Evolutionary conservation across 2,888 invertebrate genomes (phyloP), one percentile per base, ranked within the genome.

Genomic region (Ectemnius continuus): DNA sequence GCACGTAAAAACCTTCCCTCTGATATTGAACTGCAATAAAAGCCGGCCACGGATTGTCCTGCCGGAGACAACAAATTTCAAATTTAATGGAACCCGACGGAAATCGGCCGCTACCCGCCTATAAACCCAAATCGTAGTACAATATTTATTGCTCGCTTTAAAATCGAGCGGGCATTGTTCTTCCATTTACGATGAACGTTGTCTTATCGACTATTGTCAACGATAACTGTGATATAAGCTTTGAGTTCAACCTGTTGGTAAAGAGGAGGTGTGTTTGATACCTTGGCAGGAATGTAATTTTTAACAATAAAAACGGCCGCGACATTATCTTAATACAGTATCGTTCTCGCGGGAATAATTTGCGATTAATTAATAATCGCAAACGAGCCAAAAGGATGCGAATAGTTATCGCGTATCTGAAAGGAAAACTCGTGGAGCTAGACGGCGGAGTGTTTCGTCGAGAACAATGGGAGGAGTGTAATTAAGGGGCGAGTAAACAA

Each of bases 391-490:
- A 23, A 23, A 23, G 23, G 23, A 23, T 23, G 23, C 23, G 23
- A 23, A 23, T 23, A 23, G 2, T 23, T 23, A 23, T 23, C 2
- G 23, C 23, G 23, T 23, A 23, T 23, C 23, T 23, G 23, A 23
- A 23, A 23, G 23, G 23, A 23, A 23, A 23, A 23, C 23, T 23
- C 23, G 23, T 23, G 23, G 23, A 23, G 3, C 23, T 23, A 23
- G 23, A 23, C 23, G 23, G 47, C 47, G 23, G 47, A 47, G 47
- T 47, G 47, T 18, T 52, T 60, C 47, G 64, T 75, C 66, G 72
- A 64, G 69, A 77, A 76, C 67, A 70, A 70, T 64, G 73, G 23
- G 70, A 75, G 76, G 67, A 70, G 74, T 73, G 78, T 76, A 73
- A 47, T 47, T 47, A 47, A 47, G 47, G 4, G 4, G 23, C 23